These are phyloP conservation scores for Pemphredon lugubris DNA, from an alignment of 2,888 invertebrate genomes.

Conservation along the genomic window DNA sequence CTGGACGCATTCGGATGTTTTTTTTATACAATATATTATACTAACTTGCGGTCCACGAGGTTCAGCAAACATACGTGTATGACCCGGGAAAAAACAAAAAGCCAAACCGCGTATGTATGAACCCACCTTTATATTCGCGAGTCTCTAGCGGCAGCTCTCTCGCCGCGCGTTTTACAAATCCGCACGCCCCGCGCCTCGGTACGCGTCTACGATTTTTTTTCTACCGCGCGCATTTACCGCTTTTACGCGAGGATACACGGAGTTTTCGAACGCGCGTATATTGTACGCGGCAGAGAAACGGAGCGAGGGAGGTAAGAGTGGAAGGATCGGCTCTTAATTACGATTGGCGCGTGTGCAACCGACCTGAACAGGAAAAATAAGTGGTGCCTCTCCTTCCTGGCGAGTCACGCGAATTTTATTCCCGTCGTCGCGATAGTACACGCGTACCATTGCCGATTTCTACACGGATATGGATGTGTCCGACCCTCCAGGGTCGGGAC, in stretches of 20 bases:
- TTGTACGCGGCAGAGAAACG: conserved; percentile 8
- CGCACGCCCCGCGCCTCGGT: conserved; percentile 46
- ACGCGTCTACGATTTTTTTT: conserved; percentile 48
- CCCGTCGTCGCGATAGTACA: conserved; percentile 42
- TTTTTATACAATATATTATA: too few species aligned
- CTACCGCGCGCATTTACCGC: conserved; percentile 28
- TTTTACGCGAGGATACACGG: conserved; percentile 15
- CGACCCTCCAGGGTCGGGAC: too few species aligned
- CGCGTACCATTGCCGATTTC: too few species aligned
- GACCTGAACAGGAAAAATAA: conserved; percentile 59
- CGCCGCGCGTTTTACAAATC: conserved; percentile 47
- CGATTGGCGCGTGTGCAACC: conserved; percentile 56
- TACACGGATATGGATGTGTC: too few species aligned
- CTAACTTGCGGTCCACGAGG: too few species aligned
- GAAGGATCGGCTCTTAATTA: conserved; percentile 59
- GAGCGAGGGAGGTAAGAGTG: background rate
- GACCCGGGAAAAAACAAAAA: too few species aligned
- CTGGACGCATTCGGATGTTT: too few species aligned
- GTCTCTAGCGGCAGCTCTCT: conserved; percentile 1
- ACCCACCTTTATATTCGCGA: too few species aligned
- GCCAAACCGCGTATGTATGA: too few species aligned
- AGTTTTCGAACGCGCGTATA: conserved; percentile 38
- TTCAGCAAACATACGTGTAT: too few species aligned
- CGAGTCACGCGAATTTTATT: conserved; percentile 57
- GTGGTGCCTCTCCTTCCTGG: conserved; percentile 52